Evolutionary conservation across 2,888 invertebrate genomes (phyloP).

Genomic region (Ennomos erosarius): DNA sequence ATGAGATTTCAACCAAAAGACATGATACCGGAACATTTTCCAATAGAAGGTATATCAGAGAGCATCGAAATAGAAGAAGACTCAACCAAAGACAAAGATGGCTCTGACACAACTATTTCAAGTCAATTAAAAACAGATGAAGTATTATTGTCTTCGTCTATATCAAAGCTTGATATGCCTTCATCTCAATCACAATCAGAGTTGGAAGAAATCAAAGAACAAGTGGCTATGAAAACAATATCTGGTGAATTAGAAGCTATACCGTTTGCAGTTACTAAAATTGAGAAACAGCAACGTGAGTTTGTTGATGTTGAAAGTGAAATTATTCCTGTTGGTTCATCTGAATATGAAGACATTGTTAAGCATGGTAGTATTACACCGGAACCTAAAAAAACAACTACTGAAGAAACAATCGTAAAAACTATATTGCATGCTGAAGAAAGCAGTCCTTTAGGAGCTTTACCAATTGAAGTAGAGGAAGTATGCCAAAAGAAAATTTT

Average conservation of each 20-base stretch:
- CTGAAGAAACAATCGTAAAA: slow-evolving; percentile 60
- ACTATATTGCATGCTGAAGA: slow-evolving; percentile 53
- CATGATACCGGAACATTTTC: slow-evolving; percentile 79
- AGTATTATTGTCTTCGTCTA: slow-evolving; percentile 68
- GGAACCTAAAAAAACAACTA: slow-evolving; percentile 59
- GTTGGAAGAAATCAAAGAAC: slow-evolving; percentile 60
- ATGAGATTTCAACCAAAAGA: slow-evolving; percentile 93
- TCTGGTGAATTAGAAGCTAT: slow-evolving; percentile 58
- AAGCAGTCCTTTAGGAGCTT: slow-evolving; percentile 45
- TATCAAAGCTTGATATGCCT: slow-evolving; percentile 74
- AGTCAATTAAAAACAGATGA: slow-evolving; percentile 79
- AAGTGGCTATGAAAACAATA: slow-evolving; percentile 52
- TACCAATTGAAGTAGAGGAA: slow-evolving; percentile 55
- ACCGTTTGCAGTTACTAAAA: slow-evolving; percentile 72
- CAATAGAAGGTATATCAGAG: slow-evolving; percentile 69
- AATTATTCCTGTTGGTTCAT: slow-evolving; percentile 76
- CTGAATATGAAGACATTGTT: slow-evolving; percentile 75
- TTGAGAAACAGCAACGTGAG: slow-evolving; percentile 68
- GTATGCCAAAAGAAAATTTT: slow-evolving; percentile 68
- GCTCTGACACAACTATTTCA: slow-evolving; percentile 77
- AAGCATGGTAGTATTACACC: slow-evolving; percentile 68
- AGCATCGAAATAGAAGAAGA: slow-evolving; percentile 75
- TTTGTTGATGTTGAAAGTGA: slow-evolving; percentile 81
- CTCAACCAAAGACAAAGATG: slow-evolving; percentile 71
- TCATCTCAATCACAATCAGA: slow-evolving; percentile 67